Evolutionary conservation across 1,140 invertebrate species (phyloP), one percentile per base, ranked within the genome.

Genomic region (Dendrolimus punctatus): DNA sequence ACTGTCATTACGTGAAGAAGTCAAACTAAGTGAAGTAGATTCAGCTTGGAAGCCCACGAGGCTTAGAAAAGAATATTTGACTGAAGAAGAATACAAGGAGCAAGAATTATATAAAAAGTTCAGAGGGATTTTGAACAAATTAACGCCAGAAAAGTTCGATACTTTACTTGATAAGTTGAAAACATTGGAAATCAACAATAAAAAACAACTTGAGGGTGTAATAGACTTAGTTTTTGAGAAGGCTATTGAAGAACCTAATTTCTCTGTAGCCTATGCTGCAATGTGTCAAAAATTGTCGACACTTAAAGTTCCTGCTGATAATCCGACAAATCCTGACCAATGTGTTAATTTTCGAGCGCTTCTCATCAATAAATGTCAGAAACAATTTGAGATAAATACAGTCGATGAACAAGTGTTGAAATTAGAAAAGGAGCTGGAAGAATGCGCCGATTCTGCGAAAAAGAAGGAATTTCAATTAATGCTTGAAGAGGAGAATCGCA

Each of bases 211-310:
- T 37, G 90, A 93, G 60, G 93, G 93, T 56, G 94, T 98, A 7
- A 97, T 98, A 68, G 91, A 95, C 77, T 89, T 99, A 52, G 93
- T 98, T 2, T 98, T 98, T 87, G 95, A 98, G 76, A 98, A 98
- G 85, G 97, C 97, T 40, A 93, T 98, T 39, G 94, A 97, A 87
- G 97, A 99, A 80, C 97, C 96, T 3, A 94, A 92, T 73, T 99
- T 98, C 75, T 95, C 95, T 6, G 92, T 93, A 40, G 93, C 94
- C 0, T 99, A 99, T 89, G 97, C 97, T 1, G 89, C 92, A 45
- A 92, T 99, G 89, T 95, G 94, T 68, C 91, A 91, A 73, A 90
- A 92, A 67, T 80, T 85, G 5, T 78, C 74, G 7, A 73, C 61
- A 52, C 90, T 91, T 75, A 90, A 91, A 88, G 80, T 85, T 23